Evolutionary conservation across 2,888 invertebrate genomes (phyloP), one percentile per base, ranked within the genome.

Genomic region (Acronicta alni): DNA sequence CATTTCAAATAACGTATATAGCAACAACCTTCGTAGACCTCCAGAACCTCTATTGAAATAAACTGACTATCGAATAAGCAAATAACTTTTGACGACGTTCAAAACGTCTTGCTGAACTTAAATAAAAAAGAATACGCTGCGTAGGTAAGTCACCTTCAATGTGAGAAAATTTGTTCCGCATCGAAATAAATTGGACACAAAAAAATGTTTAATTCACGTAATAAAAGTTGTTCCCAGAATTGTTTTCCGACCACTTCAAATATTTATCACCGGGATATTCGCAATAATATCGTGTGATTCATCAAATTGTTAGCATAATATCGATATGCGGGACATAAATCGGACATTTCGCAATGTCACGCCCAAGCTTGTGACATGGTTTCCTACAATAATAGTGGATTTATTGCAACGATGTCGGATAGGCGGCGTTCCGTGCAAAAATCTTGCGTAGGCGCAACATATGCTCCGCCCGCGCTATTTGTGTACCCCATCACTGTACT

Each of bases 391-490:
- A 76, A 69, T 83, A 81, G 49, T 81, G 77, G 72, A 91, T 90
- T 90, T 89, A 90, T 90, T 80, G 82, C 84, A 61, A 60, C 75
- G 85, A 84, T 84, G 79, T 74, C 66, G 77, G 76, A 87, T 85
- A 89, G 84, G 80, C 82, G 79, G 69, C 77, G 81, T 82, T 82
- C 81, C 78, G 79, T 78, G 82, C 86, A 84, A 89, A 87, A 90
- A 88, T 82, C 71, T 44, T 74, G 86, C 87, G 90, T 90, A 83
- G 90, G 91, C 83, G 89, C 83, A 70, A 83, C 81, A 85, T 81
- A 79, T 84, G 85, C 81, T 80, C 77, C 84, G 80, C 85, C 84
- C 75, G 72, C 84, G 79, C 80, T 64, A 63, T 72, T 69, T 76
- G 67, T 75, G 78, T 75, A 68, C 55, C 57, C 64, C 67, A 71